Evolutionary conservation across 2,888 invertebrate genomes (phyloP).

Genomic region (Entomobrya multifasciata): DNA sequence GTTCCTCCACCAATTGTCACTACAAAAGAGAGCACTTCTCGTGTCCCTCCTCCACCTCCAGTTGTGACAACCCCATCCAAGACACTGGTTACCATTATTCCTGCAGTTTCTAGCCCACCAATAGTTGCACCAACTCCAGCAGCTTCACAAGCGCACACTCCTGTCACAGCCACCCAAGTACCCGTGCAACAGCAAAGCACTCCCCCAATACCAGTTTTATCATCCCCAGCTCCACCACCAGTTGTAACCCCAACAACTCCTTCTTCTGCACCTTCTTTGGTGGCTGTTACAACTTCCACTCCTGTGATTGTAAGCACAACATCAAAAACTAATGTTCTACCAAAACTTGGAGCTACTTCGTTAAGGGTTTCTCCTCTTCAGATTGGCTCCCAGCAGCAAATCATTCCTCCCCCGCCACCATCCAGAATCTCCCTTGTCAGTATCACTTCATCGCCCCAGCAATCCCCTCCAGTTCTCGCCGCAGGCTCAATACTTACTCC

Average conservation of each 20-base stretch:
- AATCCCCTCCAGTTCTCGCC: conserved; percentile 1
- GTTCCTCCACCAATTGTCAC: background rate
- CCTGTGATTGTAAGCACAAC: conserved; percentile 21
- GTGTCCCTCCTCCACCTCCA: background rate
- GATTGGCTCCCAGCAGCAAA: too few relatives aligned
- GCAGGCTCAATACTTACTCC: background rate
- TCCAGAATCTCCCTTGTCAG: conserved; percentile 7
- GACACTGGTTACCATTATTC: background rate
- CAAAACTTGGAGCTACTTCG: background rate
- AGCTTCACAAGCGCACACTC: background rate
- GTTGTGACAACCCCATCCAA: background rate
- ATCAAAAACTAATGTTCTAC: background rate
- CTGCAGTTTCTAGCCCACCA: background rate
- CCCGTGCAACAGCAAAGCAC: background rate
- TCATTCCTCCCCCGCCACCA: background rate
- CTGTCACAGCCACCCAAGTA: background rate
- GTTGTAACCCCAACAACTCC: conserved; percentile 39
- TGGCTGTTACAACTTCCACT: conserved; percentile 3
- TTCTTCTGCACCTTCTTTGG: conserved; percentile 20
- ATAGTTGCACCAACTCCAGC: background rate
- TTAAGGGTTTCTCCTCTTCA: background rate
- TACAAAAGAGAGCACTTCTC: background rate
- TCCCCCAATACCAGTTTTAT: conserved; percentile 26
- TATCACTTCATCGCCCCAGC: background rate
- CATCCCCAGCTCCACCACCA: conserved; percentile 12